Evolutionary conservation across 1,140 invertebrate species (phyloP).

Genomic region (Drosophila trapezifrons): DNA sequence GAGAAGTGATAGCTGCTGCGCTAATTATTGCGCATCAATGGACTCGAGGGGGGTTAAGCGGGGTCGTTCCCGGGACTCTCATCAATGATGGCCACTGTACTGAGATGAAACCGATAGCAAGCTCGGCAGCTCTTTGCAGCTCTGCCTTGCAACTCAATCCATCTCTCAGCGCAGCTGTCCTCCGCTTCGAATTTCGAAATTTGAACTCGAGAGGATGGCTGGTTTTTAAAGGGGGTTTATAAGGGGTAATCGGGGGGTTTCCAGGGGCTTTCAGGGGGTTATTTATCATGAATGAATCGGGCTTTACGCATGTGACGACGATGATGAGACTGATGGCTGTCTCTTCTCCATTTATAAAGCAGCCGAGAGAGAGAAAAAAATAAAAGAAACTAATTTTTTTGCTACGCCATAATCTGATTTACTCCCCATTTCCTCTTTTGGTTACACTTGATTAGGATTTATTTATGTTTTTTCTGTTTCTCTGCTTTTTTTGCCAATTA

Average conservation of each 20-base stretch:
- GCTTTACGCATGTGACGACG: conserved; percentile 48
- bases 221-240: conserved; percentile 17
- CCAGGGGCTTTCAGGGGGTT: not conserved
- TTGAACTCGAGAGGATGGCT: conserved; percentile 36
- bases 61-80: conserved; percentile 16
- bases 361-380: not conserved
- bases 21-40: conserved; percentile 80
- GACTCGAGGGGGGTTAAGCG: conserved; percentile 25
- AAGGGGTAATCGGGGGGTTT: not conserved
- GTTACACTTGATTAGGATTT: conserved; percentile 77
- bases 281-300: conserved; percentile 72
- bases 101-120: conserved; percentile 43
- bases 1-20: conserved; percentile 49
- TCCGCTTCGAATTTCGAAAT: conserved; percentile 67
- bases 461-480: conserved; percentile 28
- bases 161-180: conserved; percentile 16
- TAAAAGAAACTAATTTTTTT: conserved; percentile 19
- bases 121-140: not conserved
- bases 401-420: conserved; percentile 44
- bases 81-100: conserved; percentile 69
- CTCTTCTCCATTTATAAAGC: not conserved
- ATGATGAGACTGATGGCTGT: conserved; percentile 26
- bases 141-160: conserved; percentile 2
- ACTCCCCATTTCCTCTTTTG: conserved; percentile 29
- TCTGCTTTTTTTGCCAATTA: conserved; percentile 57